Percentiles rank a stretch among this genome's conserved stretches.
Conservation (phyloP, 2,888 invertebrate species). For the Orchesellides sinensis region DNA sequence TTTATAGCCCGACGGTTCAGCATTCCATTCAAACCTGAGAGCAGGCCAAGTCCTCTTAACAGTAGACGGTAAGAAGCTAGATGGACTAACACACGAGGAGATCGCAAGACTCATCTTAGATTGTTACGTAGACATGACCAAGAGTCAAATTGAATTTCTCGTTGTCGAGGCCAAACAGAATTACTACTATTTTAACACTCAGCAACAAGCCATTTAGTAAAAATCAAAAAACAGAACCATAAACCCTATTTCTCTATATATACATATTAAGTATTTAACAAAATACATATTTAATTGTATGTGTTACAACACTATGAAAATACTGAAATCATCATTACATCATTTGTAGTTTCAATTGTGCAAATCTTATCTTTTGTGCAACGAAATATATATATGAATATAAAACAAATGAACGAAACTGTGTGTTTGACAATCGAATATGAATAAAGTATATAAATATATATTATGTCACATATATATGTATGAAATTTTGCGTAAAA, state of each 20-base stretch:
- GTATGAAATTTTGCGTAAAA: too few species aligned
- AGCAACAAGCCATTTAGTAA: slow-evolving; percentile 19
- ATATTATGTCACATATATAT: too few species aligned
- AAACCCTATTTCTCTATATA: too few species aligned
- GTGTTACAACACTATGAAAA: too few species aligned
- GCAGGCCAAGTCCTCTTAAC: slow-evolving; percentile 96
- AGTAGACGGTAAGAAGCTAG: slow-evolving; percentile 86
- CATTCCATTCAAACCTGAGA: slow-evolving; percentile 93
- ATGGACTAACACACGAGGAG: slow-evolving; percentile 90
- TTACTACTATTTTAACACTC: slow-evolving; percentile 44
- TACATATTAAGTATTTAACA: too few species aligned
- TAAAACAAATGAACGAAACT: too few species aligned
- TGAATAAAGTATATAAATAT: too few species aligned
- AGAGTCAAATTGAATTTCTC: slow-evolving; percentile 93
- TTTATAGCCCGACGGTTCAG: slow-evolving; percentile 94
- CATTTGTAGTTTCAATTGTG: too few species aligned
- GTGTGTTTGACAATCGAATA: too few species aligned
- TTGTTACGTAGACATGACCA: slow-evolving; percentile 92
- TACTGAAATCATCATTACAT: too few species aligned
- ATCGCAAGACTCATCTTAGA: slow-evolving; percentile 95
- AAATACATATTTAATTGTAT: slow-evolving; percentile 3
- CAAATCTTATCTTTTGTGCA: too few species aligned
- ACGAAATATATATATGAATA: too few species aligned
- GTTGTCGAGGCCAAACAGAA: slow-evolving; percentile 89
- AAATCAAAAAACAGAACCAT: not conserved